A percentile compares a stretch with the other conserved stretches of the same genome.
phyloP scores from a whole-genome alignment of 2,888 invertebrate species.

The Cataglyphis albicans region DNA sequence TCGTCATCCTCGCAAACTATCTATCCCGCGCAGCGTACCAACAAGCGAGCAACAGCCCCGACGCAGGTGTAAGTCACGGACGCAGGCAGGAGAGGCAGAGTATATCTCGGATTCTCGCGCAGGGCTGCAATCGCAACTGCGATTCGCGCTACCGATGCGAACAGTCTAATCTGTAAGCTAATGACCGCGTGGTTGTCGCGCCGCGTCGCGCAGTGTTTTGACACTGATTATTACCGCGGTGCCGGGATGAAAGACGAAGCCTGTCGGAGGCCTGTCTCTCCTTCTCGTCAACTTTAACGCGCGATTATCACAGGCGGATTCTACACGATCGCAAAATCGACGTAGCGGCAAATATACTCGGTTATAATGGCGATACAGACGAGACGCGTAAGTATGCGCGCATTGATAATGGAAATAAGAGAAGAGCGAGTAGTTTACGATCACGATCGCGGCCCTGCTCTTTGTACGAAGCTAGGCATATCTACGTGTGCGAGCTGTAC shows the following conservation, averaged over 20 bases:
- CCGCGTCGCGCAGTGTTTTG: conserved; percentile 21
- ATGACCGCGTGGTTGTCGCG: conserved; percentile 41
- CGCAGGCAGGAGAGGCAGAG: not conserved
- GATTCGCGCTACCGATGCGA: conserved; percentile 2
- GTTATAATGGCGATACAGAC: not conserved
- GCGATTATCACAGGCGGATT: conserved; percentile 3
- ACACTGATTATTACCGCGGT: conserved; percentile 42
- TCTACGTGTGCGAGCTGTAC: not conserved
- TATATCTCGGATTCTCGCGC: conserved; percentile 15
- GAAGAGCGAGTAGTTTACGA: not conserved
- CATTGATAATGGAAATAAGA: conserved; percentile 6
- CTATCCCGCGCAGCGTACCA: conserved; percentile 71
- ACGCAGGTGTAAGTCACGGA: conserved; percentile 46
- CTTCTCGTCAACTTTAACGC: not conserved
- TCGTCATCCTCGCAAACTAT: conserved; percentile 83
- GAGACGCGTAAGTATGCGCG: not conserved
- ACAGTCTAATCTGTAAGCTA: conserved; percentile 46
- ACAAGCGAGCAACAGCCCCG: conserved; percentile 6
- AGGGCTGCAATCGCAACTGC: conserved; percentile 8
- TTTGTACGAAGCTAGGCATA: not conserved
- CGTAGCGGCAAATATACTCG: not conserved
- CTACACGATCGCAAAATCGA: conserved; percentile 4
- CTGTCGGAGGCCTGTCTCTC: not conserved
- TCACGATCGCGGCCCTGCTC: conserved; percentile 15
- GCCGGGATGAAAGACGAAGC: conserved; percentile 18